Conservation (phyloP, 2,797 vertebrate species). For the Sebastes umbrosus region DNA sequence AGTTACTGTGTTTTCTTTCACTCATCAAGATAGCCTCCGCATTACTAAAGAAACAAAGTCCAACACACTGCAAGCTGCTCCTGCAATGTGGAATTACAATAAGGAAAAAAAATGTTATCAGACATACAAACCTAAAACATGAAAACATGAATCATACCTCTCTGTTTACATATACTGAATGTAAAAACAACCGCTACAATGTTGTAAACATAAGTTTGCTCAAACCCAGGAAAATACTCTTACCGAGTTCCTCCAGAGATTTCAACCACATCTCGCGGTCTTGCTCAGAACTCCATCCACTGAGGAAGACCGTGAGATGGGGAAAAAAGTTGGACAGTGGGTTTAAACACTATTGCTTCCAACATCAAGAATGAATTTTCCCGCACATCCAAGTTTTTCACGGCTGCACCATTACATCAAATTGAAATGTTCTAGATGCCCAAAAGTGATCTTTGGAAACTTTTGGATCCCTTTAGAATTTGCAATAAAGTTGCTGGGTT, state of each 20-base stretch:
- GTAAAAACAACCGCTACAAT: background rate
- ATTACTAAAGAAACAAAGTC: slow-evolving; percentile 25
- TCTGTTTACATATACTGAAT: background rate
- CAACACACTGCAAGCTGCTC: background rate
- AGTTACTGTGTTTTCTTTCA: slow-evolving; percentile 39
- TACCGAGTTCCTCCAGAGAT: background rate
- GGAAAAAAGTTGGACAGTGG: background rate
- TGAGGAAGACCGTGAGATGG: background rate
- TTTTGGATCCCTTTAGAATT: background rate
- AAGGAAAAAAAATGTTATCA: background rate
- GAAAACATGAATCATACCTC: background rate
- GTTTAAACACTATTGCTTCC: background rate
- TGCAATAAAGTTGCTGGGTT: background rate
- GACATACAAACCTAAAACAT: background rate
- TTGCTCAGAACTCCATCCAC: background rate
- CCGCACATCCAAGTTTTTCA: background rate
- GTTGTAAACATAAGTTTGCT: background rate
- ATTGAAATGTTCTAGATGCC: background rate
- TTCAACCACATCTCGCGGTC: background rate
- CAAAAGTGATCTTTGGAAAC: background rate
- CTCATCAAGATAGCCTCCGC: slow-evolving; percentile 38
- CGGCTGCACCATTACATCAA: background rate
- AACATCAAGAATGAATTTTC: background rate
- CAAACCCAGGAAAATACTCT: background rate
- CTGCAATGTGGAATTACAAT: slow-evolving; percentile 1